Base-by-base conservation (phyloP, 2,113 vertebrate genomes). In the Uria aalge region DNA sequence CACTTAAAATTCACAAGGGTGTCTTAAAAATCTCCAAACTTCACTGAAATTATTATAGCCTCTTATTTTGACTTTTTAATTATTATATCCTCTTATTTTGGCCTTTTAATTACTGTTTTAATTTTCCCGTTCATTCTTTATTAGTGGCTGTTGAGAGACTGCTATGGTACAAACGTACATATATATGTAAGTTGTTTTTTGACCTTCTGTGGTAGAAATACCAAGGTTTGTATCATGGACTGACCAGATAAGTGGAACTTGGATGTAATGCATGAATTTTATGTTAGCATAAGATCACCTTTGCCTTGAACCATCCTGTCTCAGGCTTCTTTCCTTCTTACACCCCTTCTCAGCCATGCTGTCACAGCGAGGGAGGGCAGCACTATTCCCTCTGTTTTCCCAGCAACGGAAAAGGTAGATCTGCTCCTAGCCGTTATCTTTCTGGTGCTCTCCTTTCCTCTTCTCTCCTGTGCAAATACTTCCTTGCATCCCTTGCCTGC, bases 141-240 rank as follows among this genome's bases (percentile, higher is more conserved):
- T 21, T 40, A 26, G 26, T 47, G 53, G 22, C 53, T 88, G 18
- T 52, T 74, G 66, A 53, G 38, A 67, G 24, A 17, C 26, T 63
- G 8, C 47, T n/a, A 1, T 27, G 29, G 7, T 47, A 8, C 5
- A 8, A 1, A 0, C 9, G 4, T 50, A 2, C 7, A 11, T 12
- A 15, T 14, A 22, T 5, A 15, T 14, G 1, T 4, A 53, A n/a
- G 27, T 40, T 52, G 43, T 3, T 0, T 3, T 38, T 76, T 68
- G 34, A 40, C 24, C 8, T 59, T 60, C 71, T 45, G 19, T 41
- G 18, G 12, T 9, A 66, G 23, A 75, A 75, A 55, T 24, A 21
- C 29, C 24, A n/a, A 73, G 14, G 11, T 89, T 41, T 60, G 7
- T 26, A 4, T n/a, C 20, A 9, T 38, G 56, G 29, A 8, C 60